Conservation (phyloP, 2,888 invertebrate species). For the Melieria picta region DNA sequence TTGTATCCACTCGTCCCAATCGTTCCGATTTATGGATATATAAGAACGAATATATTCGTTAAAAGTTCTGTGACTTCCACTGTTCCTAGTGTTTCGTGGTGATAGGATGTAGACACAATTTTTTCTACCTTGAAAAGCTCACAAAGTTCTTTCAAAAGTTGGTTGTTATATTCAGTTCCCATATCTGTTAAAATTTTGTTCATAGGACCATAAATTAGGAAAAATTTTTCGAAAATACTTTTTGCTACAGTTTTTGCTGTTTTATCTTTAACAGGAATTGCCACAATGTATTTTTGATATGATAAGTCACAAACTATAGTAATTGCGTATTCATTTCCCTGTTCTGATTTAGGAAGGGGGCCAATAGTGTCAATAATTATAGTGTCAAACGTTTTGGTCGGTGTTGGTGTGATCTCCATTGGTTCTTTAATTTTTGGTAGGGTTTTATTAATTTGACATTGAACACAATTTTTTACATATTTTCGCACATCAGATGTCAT, state of each 20-base stretch:
- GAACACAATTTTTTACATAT: not conserved
- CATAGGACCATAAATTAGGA: constrained; percentile 27
- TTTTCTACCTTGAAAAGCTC: constrained; percentile 28
- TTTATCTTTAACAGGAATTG: constrained; percentile 35
- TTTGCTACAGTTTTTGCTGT: constrained; percentile 39
- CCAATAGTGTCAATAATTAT: too few species aligned
- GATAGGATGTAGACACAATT: constrained; percentile 24
- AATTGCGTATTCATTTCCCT: too few species aligned
- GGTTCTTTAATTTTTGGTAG: too few species aligned
- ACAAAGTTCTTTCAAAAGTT: constrained; percentile 34
- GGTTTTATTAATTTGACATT: not conserved
- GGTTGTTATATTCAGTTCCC: constrained; percentile 41
- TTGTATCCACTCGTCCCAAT: constrained; percentile 10
- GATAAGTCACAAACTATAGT: not conserved
- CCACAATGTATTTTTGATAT: constrained; percentile 38
- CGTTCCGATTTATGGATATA: not conserved
- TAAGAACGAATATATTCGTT: constrained; percentile 24
- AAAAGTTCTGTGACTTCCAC: constrained; percentile 33
- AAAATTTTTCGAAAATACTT: constrained; percentile 45
- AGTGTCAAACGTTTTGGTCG: too few species aligned
- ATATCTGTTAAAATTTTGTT: constrained; percentile 34
- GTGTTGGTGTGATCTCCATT: too few species aligned
- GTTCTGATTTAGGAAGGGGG: too few species aligned
- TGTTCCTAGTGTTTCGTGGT: constrained; percentile 31
- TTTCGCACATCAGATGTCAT: constrained; percentile 17